Evolutionary conservation across 2,113 vertebrate genomes (phyloP).

Genomic region (Onychostruthus taczanowskii): DNA sequence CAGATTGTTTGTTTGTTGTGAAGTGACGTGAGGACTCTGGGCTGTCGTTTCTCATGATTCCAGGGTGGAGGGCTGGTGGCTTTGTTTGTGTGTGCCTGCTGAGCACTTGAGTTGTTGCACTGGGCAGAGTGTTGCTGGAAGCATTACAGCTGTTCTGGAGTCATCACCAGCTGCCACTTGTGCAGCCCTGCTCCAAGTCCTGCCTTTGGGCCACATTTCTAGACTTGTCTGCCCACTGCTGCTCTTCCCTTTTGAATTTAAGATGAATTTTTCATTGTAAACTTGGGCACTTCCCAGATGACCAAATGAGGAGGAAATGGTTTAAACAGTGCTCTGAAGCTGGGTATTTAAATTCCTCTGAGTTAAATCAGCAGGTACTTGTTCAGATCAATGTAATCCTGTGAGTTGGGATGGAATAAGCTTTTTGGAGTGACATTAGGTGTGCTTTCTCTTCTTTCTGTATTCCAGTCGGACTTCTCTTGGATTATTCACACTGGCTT

Average conservation of each 20-base stretch:
- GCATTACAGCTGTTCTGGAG: neutral
- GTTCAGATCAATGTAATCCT: neutral
- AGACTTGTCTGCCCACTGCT: neutral
- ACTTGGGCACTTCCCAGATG: neutral
- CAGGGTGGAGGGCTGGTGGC: neutral
- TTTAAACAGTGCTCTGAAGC: neutral
- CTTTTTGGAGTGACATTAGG: neutral
- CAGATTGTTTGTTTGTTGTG: neutral
- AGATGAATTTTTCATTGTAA: neutral
- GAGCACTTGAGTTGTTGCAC: neutral
- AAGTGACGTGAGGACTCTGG: neutral
- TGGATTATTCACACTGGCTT: neutral
- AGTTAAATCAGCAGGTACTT: neutral
- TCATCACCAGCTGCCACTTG: neutral
- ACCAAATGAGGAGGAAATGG: neutral
- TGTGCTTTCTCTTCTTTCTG: constrained; percentile 17
- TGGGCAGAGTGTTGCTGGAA: neutral
- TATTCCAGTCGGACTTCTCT: constrained; percentile 15
- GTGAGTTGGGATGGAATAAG: neutral
- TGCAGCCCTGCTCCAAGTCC: neutral
- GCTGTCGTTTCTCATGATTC: neutral
- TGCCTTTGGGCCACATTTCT: neutral
- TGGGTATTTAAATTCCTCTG: neutral
- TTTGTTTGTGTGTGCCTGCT: neutral
- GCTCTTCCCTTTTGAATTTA: neutral